phyloP scores from a whole-genome alignment of 2,113 vertebrate species.

The Hipposideros armiger region DNA sequence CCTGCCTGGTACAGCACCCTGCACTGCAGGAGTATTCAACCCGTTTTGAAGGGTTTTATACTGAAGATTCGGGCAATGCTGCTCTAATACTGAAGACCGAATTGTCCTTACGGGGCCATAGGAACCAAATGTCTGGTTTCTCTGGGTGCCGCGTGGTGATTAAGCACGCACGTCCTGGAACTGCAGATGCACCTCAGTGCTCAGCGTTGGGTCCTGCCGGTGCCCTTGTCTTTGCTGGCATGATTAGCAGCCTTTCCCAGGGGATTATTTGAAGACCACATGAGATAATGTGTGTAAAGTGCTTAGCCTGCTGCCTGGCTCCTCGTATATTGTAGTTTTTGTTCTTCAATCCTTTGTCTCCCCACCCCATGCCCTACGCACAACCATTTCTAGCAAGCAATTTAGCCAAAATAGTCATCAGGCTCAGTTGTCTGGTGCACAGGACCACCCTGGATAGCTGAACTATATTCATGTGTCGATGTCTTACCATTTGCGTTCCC shows the following conservation, averaged over 20 bases:
- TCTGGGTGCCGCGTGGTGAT: not conserved
- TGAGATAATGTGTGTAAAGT: not conserved
- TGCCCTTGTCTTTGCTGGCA: not conserved
- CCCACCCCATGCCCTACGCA: rapidly evolving
- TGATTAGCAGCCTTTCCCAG: not conserved
- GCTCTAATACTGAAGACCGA: not conserved
- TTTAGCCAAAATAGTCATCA: not conserved
- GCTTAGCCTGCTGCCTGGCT: not conserved
- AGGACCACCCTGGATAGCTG: not conserved
- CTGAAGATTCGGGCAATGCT: not conserved
- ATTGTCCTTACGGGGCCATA: not conserved
- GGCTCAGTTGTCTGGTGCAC: not conserved
- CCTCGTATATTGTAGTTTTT: not conserved
- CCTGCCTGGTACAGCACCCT: not conserved
- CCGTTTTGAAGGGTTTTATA: not conserved
- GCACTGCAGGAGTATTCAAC: rapidly evolving
- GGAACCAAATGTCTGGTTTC: not conserved
- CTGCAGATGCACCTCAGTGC: not conserved
- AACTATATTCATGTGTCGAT: not conserved
- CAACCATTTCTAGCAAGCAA: not conserved
- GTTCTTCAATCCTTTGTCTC: not conserved
- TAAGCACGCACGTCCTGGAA: rapidly evolving
- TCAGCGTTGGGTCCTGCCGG: not conserved
- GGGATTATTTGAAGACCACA: not conserved
- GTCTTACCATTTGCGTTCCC: not conserved